A percentile compares a stretch with the other conserved stretches of the same genome.
Evolutionary conservation across 2,113 vertebrate genomes (phyloP).

Genomic region (Todiramphus chloris): DNA sequence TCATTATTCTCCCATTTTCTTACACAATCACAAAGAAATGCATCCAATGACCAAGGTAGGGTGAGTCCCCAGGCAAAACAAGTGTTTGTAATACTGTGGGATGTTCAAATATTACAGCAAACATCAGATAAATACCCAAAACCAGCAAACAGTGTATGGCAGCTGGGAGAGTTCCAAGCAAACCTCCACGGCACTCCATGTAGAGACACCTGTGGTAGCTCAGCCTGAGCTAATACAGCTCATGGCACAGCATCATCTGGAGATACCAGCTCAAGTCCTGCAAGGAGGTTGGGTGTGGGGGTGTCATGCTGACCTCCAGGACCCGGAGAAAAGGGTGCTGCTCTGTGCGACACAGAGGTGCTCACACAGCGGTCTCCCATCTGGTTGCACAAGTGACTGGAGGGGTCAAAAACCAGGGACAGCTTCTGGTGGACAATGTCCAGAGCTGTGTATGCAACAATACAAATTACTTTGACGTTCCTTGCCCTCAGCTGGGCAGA

Average conservation of each 20-base stretch:
- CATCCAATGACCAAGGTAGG: background rate
- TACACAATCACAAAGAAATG: background rate
- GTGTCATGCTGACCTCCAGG: background rate
- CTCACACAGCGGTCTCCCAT: background rate
- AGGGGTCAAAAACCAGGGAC: background rate
- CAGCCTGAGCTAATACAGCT: background rate
- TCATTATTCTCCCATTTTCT: background rate
- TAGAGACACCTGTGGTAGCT: background rate
- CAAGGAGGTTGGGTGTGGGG: background rate
- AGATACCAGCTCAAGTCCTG: background rate
- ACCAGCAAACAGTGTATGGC: background rate
- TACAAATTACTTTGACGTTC: background rate
- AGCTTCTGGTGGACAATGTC: accelerated
- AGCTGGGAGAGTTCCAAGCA: background rate
- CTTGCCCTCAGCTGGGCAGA: background rate
- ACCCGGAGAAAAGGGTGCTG: background rate
- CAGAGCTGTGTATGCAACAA: background rate
- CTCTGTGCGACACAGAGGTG: accelerated
- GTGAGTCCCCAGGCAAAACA: background rate
- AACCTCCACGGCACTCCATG: accelerated
- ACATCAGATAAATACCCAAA: background rate
- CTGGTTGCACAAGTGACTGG: background rate
- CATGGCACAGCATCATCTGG: background rate
- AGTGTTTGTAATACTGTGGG: background rate
- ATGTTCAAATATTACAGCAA: background rate